Evolutionary conservation across 2,888 invertebrate genomes (phyloP).

Genomic region (Lasioglossum malachurum): DNA sequence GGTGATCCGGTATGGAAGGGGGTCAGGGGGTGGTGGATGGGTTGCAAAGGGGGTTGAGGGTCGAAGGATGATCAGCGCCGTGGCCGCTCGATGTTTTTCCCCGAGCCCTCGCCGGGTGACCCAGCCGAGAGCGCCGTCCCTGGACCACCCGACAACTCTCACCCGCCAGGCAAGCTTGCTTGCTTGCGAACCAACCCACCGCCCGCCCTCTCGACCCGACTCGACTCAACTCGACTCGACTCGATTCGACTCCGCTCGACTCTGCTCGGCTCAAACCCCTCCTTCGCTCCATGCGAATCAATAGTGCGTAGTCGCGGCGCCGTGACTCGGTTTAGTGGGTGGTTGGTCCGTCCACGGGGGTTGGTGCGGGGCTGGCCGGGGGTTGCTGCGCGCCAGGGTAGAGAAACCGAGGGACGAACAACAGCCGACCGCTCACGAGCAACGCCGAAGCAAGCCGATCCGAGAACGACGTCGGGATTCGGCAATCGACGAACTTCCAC

Average conservation of each 20-base stretch:
- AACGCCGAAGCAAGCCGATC: constrained; percentile 74
- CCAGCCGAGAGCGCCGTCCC: constrained; percentile 68
- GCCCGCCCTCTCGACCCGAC: constrained; percentile 51
- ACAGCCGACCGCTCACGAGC: constrained; percentile 76
- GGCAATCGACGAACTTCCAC: constrained; percentile 77
- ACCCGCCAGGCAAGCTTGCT: constrained; percentile 60
- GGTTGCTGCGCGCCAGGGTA: constrained; percentile 55
- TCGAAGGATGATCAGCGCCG: constrained; percentile 54
- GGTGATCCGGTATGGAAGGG: background rate
- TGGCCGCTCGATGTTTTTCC: constrained; percentile 62
- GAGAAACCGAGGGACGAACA: constrained; percentile 49
- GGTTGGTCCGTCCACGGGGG: constrained; percentile 58
- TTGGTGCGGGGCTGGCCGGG: constrained; percentile 29
- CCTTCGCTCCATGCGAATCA: constrained; percentile 81
- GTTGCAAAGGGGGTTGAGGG: background rate
- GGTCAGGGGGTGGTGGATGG: background rate
- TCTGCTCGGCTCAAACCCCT: constrained; percentile 60
- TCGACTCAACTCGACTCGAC: constrained; percentile 36
- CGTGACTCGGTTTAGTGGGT: constrained; percentile 71
- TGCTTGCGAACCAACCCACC: constrained; percentile 42
- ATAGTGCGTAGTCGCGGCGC: constrained; percentile 83
- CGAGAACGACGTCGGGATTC: constrained; percentile 64
- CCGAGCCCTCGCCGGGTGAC: constrained; percentile 68
- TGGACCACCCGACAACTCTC: constrained; percentile 65
- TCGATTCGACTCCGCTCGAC: constrained; percentile 47